Base-by-base conservation (phyloP, 2,797 vertebrate genomes). In the Parotocinclus haroldoi region DNA sequence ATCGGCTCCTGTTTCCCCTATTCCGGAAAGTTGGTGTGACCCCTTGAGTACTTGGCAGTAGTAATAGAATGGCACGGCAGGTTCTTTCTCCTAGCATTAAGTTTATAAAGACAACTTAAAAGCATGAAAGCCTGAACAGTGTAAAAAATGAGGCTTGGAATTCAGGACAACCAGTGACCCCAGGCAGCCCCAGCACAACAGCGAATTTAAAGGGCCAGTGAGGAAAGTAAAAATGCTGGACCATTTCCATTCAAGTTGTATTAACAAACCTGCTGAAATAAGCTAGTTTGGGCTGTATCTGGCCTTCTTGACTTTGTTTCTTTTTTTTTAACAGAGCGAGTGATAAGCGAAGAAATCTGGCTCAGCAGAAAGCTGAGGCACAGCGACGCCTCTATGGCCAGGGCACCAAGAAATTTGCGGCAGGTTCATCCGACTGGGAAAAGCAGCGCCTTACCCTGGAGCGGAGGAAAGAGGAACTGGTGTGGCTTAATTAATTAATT, bases 291-390 rank as follows among this genome's bases (percentile, higher is more conserved):
- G 16, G 45, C 42, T 36, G 37, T 58, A 52, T 19, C 16, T 72
- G 77, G 57, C 58, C 27, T 19, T 27, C 27, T 27, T 65, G 74
- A 52, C 73, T 78, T 58, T n/a, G n/a, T n/a, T n/a, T 66, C 49
- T 64, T 58, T 51, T 42, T 11, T 42, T 79, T 45, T 27, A 64
- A 69, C 81, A 99, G 96, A 85, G 93, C 95, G 58, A 98, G 96
- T 4, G 96, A 99, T 88, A 98, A 96, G 87, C 95, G 94, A 71
- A 94, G 85, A 70, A 98, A 98, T 85, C 86, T 99, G 81, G 96
- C 95, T 40, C 95, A 96, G 79, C 95, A 99, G 79, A 99, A 99
- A 81, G 96, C 95, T 0, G 96, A 97, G 76, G 96, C 96, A 74
- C 96, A 98, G 75, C 92, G 88, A 63, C 89, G 96, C 4, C 91